Evolutionary conservation across 2,797 vertebrate species (phyloP).

Genomic region (Kryptolebias ocellatus): DNA sequence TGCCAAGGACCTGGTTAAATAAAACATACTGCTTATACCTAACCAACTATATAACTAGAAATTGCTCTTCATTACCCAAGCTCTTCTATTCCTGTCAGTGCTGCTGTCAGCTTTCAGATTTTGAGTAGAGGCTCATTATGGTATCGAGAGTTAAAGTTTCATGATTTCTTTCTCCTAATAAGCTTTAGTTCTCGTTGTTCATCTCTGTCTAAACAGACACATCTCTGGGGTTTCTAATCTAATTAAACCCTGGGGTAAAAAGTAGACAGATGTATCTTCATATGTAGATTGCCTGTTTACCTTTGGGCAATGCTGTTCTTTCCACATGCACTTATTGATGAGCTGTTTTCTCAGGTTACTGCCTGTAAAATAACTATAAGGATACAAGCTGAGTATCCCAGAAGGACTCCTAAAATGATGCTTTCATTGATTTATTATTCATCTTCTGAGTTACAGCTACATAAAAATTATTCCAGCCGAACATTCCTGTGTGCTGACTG

Average conservation of each 20-base stretch:
- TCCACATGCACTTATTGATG: constrained; percentile 19
- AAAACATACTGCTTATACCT: not conserved
- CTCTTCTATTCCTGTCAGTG: constrained; percentile 5
- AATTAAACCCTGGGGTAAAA: constrained; percentile 68
- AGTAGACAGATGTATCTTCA: constrained; percentile 40
- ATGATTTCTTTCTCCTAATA: constrained; percentile 49
- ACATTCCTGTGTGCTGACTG: constrained; percentile 11
- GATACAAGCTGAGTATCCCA: not conserved
- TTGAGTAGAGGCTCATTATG: constrained; percentile 11
- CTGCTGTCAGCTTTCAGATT: constrained; percentile 9
- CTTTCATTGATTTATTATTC: not conserved
- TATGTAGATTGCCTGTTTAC: constrained; percentile 27
- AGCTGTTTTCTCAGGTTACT: constrained; percentile 12
- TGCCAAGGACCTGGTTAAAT: not conserved
- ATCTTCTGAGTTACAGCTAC: not conserved
- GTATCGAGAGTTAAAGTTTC: constrained; percentile 62
- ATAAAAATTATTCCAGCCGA: not conserved
- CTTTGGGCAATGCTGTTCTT: constrained; percentile 19
- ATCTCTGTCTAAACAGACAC: constrained; percentile 47
- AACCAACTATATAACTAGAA: constrained; percentile 1
- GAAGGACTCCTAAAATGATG: not conserved
- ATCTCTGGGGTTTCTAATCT: constrained; percentile 50
- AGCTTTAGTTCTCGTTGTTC: constrained; percentile 44
- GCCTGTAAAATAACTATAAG: not conserved
- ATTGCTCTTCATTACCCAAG: not conserved